Percentiles rank a stretch among this genome's conserved stretches.
Evolutionary conservation across 2,113 vertebrate genomes (phyloP).

Genomic region (Lamprologus lemairii): DNA sequence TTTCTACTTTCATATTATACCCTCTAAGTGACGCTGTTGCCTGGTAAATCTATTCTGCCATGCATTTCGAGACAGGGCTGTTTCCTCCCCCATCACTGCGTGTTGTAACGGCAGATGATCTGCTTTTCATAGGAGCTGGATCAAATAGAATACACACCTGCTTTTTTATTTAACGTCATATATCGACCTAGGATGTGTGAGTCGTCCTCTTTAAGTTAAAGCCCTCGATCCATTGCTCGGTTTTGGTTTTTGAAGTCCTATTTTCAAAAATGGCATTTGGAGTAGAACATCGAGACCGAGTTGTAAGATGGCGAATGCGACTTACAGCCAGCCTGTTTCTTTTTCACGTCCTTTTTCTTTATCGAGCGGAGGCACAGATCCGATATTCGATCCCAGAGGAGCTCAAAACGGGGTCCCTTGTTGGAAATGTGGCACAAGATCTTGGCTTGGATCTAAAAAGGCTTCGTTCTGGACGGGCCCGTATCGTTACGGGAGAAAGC

Average conservation of each 20-base stretch:
- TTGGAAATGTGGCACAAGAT: slow-evolving; percentile 55
- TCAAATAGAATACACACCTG: not conserved
- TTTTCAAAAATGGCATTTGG: slow-evolving; percentile 7
- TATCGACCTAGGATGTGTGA: not conserved
- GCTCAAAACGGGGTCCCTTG: slow-evolving; percentile 35
- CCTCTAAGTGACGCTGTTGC: slow-evolving; percentile 59
- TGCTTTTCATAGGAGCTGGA: not conserved
- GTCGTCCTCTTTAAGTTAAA: not conserved
- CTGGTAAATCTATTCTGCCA: not conserved
- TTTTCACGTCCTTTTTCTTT: not conserved
- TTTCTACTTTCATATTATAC: not conserved
- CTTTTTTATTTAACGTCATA: not conserved
- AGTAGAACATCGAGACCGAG: not conserved
- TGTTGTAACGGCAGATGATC: not conserved
- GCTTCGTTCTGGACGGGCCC: slow-evolving; percentile 42
- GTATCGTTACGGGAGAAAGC: slow-evolving; percentile 45
- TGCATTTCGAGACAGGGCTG: not conserved
- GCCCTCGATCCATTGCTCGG: rapidly evolving
- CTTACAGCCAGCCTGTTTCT: not conserved
- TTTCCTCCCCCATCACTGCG: not conserved
- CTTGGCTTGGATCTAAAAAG: slow-evolving; percentile 45
- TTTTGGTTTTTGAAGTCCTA: not conserved
- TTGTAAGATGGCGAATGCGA: not conserved
- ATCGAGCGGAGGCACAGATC: slow-evolving; percentile 25
- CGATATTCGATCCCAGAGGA: slow-evolving; percentile 59